Evolutionary conservation across 1,140 invertebrate species (phyloP).

Genomic region (Bombus fervidus): DNA sequence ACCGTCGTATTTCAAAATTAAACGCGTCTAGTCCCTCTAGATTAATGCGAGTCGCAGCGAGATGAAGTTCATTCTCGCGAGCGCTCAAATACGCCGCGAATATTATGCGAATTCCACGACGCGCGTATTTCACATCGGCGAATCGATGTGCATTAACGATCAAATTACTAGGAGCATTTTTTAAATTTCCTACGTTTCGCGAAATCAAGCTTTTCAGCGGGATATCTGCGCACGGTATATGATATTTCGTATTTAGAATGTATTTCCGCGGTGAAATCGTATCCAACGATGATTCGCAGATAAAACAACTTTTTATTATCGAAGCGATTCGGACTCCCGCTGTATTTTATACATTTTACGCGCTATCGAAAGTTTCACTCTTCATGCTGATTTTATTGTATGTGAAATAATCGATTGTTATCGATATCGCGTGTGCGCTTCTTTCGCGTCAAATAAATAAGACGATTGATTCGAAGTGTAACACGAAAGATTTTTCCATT

Average conservation of each 20-base stretch:
- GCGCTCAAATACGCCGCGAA: not conserved
- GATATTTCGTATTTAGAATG: not conserved
- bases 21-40: not conserved
- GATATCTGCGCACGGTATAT: not conserved
- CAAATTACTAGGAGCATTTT: not conserved
- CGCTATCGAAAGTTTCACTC: not conserved
- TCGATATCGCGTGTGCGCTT: not conserved
- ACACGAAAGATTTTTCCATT: too few relatives aligned
- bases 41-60: constrained; percentile 11
- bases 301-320: not conserved
- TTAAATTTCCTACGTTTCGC: not conserved
- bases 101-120: not conserved
- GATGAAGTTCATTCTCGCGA: not conserved
- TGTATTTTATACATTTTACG: not conserved
- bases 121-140: not conserved
- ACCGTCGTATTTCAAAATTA: constrained; percentile 31
- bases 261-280: not conserved
- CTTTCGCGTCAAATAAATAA: too few relatives aligned
- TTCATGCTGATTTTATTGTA: not conserved
- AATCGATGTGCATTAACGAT: not conserved
- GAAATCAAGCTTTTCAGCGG: not conserved
- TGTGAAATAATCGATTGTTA: not conserved
- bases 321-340: not conserved
- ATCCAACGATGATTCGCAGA: not conserved
- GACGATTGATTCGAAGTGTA: too few relatives aligned